These are phyloP conservation scores for Adelphocoris suturalis DNA, from an alignment of 2,888 invertebrate genomes.

Conservation along the genomic window DNA sequence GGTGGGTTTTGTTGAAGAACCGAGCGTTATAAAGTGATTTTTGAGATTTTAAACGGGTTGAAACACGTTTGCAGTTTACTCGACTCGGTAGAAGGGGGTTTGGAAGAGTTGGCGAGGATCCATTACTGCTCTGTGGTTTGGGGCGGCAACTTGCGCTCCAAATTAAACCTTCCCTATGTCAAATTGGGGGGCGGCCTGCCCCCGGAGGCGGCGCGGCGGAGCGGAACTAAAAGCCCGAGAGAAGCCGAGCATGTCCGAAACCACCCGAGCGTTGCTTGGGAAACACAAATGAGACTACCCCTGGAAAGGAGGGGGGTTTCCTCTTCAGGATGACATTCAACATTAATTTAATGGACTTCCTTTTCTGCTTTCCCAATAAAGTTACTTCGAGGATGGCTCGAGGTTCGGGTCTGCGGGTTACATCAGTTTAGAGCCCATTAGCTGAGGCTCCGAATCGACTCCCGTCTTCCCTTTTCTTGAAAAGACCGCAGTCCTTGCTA, in stretches of 20 bases:
- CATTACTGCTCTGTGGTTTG: conserved; percentile 22
- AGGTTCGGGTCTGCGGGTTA: conserved; percentile 7
- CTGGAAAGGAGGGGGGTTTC: conserved; percentile 29
- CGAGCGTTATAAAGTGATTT: too few relatives aligned
- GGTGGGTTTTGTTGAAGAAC: too few relatives aligned
- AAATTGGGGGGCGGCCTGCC: neutral
- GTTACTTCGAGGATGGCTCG: conserved; percentile 15
- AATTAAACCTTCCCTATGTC: conserved; percentile 49
- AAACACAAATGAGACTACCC: conserved; percentile 56
- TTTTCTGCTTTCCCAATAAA: conserved; percentile 43
- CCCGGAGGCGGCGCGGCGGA: conserved; percentile 28
- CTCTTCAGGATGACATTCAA: conserved; percentile 41
- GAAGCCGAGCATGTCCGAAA: conserved; percentile 52
- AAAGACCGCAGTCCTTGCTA: conserved; percentile 36
- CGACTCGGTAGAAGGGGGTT: neutral
- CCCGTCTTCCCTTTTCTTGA: conserved; percentile 31
- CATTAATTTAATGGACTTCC: conserved; percentile 54
- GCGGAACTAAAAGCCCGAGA: conserved; percentile 56
- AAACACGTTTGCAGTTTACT: neutral
- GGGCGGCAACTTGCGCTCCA: conserved; percentile 45
- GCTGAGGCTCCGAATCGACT: conserved; percentile 17
- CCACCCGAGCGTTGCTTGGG: conserved; percentile 51
- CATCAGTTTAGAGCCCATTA: conserved; percentile 39
- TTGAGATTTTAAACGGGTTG: too few relatives aligned
- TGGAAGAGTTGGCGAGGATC: conserved; percentile 33